A percentile compares a stretch with the other conserved stretches of the same genome.
Evolutionary conservation across 1,140 invertebrate species (phyloP).

Genomic region (Alviniconcha marisindica): DNA sequence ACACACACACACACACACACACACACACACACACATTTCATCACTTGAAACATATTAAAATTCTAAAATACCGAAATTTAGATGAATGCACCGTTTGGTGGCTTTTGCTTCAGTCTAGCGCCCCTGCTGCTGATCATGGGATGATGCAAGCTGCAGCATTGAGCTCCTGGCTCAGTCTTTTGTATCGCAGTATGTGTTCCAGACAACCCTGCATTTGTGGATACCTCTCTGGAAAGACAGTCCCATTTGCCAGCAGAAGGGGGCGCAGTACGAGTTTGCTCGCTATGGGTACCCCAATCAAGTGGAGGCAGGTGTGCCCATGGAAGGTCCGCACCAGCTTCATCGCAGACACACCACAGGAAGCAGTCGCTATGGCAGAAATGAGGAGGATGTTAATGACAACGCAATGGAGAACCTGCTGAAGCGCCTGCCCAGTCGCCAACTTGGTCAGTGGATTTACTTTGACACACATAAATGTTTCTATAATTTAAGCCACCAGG

Average conservation of each 20-base stretch:
- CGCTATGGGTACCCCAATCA: background rate
- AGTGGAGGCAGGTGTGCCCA: background rate
- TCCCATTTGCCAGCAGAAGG: background rate
- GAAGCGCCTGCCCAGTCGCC: conserved; percentile 60
- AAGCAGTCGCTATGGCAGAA: background rate
- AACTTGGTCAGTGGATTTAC: conserved; percentile 54
- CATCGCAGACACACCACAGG: background rate
- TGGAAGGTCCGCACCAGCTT: background rate
- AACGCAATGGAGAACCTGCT: conserved; percentile 42
- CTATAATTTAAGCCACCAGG: no score
- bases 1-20: no score
- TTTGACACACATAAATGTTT: no score
- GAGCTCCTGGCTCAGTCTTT: background rate
- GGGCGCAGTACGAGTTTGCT: conserved; percentile 13
- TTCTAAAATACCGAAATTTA: background rate
- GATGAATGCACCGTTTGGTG: background rate
- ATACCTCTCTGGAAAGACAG: conserved; percentile 13
- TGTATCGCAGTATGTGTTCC: background rate
- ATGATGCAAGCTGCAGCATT: background rate
- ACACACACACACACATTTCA: no score
- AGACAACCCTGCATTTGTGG: conserved; percentile 2
- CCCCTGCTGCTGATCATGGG: no score
- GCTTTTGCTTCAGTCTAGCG: background rate
- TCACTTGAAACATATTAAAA: no score
- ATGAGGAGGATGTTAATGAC: background rate